phyloP scores from a whole-genome alignment of 1,140 invertebrate genomes.

The Rhyacophila brunnea region DNA sequence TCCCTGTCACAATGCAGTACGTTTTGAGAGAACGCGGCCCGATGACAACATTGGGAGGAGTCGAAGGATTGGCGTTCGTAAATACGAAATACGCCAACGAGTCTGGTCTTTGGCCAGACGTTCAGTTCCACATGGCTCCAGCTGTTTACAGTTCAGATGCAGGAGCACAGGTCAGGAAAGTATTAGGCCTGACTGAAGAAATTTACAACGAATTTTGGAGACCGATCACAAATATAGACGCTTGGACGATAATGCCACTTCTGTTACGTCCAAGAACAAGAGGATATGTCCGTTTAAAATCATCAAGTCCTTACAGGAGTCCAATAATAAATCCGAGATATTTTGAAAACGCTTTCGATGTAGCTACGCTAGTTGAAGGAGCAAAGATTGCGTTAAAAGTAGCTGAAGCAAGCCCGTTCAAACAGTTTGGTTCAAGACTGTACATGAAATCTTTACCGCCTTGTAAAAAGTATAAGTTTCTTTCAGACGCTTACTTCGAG shows the following conservation, averaged over 20 bases:
- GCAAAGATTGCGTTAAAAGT: constrained; percentile 72
- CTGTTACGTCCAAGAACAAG: constrained; percentile 76
- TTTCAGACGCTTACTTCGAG: constrained; percentile 78
- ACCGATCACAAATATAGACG: constrained; percentile 57
- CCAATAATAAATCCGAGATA: constrained; percentile 90
- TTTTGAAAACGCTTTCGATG: constrained; percentile 74
- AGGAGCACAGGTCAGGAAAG: constrained; percentile 71
- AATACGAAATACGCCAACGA: constrained; percentile 78
- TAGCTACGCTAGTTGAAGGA: constrained; percentile 78
- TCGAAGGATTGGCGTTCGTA: constrained; percentile 82
- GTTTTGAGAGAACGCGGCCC: constrained; percentile 73
- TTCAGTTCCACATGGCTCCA: constrained; percentile 85
- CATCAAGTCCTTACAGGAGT: constrained; percentile 78
- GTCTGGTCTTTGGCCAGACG: constrained; percentile 73
- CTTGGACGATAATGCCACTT: constrained; percentile 82
- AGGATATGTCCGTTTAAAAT: constrained; percentile 72
- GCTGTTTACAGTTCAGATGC: constrained; percentile 80
- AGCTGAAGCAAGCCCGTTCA: constrained; percentile 73
- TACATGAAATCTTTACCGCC: constrained; percentile 74
- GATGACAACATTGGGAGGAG: constrained; percentile 80
- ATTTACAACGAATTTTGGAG: constrained; percentile 71
- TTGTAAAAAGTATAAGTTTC: constrained; percentile 72
- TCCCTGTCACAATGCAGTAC: constrained; percentile 77
- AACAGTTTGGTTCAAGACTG: constrained; percentile 75
- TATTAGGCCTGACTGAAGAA: constrained; percentile 79